Conservation (phyloP, 2,797 vertebrate species). For the Enteromius fasciolatus region DNA sequence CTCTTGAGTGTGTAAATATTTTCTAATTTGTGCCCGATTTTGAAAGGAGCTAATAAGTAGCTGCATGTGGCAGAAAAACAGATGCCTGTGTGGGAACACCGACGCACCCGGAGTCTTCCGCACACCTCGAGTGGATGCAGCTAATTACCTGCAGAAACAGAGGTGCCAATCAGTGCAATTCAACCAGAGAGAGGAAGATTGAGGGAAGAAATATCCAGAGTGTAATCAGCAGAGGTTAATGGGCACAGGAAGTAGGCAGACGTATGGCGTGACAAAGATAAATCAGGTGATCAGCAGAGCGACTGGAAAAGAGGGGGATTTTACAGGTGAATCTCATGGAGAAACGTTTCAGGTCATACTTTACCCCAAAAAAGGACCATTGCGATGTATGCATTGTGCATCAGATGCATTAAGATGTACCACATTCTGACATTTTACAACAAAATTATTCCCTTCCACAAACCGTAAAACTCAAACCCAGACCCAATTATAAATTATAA, state of each 20-base stretch:
- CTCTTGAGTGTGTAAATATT: constrained; percentile 42
- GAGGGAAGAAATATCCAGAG: constrained; percentile 23
- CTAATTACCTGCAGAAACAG: constrained; percentile 69
- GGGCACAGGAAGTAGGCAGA: constrained; percentile 18
- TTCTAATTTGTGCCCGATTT: constrained; percentile 14
- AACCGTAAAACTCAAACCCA: not conserved
- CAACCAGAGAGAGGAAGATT: constrained; percentile 63
- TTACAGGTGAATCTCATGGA: constrained; percentile 5
- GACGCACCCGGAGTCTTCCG: constrained; percentile 33
- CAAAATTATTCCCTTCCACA: not conserved
- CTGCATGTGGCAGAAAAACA: constrained; percentile 20
- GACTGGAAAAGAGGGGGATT: not conserved
- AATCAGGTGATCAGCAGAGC: constrained; percentile 33
- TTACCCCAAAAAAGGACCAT: not conserved
- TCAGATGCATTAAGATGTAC: not conserved
- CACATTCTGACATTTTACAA: constrained; percentile 1
- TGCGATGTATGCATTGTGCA: not conserved
- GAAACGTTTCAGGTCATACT: constrained; percentile 7
- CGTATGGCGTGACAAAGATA: constrained; percentile 8
- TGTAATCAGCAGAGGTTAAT: constrained; percentile 33
- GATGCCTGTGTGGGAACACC: constrained; percentile 26
- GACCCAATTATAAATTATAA: not conserved
- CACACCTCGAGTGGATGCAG: constrained; percentile 60
- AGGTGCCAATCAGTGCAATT: constrained; percentile 74
- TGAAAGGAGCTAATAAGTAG: constrained; percentile 39